A percentile compares a stretch with the other conserved stretches of the same genome.
These are phyloP conservation scores for Hirundichthys speculiger DNA, from an alignment of 2,113 vertebrate species.

Conservation along the genomic window DNA sequence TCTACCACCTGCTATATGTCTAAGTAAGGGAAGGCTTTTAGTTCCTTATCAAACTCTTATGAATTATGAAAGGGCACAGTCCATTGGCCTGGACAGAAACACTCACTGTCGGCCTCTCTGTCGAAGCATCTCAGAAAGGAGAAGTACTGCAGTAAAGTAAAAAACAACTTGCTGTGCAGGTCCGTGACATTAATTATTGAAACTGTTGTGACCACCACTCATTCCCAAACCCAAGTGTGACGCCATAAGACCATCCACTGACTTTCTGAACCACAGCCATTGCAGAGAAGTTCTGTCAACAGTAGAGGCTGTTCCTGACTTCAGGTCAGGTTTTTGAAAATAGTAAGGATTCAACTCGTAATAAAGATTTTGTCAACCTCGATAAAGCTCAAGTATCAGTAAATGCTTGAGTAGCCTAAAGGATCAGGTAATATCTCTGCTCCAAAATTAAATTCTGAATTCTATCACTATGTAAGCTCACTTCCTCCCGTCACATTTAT, in stretches of 20 bases:
- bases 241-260: slow-evolving; percentile 16
- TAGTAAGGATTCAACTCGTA: neutral
- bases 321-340: slow-evolving; percentile 8
- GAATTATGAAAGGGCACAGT: slow-evolving; percentile 66
- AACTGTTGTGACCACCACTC: slow-evolving; percentile 34
- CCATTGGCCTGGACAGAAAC: slow-evolving; percentile 50
- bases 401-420: too few species aligned
- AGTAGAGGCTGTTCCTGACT: slow-evolving; percentile 8
- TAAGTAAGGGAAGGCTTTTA: slow-evolving; percentile 66
- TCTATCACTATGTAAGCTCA: too few species aligned
- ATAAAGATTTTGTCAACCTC: neutral
- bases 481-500: too few species aligned
- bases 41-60: slow-evolving; percentile 70
- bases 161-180: slow-evolving; percentile 48
- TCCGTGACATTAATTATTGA: slow-evolving; percentile 61
- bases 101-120: slow-evolving; percentile 48
- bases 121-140: slow-evolving; percentile 30
- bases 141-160: slow-evolving; percentile 25
- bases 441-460: too few species aligned
- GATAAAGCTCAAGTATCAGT: neutral
- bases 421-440: too few species aligned
- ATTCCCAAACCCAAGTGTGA: slow-evolving; percentile 18
- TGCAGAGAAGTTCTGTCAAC: slow-evolving; percentile 15
- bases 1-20: slow-evolving; percentile 59
- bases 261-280: slow-evolving; percentile 17